Evolutionary conservation across 2,888 invertebrate genomes (phyloP).

Genomic region (Aporophyla lueneburgensis): DNA sequence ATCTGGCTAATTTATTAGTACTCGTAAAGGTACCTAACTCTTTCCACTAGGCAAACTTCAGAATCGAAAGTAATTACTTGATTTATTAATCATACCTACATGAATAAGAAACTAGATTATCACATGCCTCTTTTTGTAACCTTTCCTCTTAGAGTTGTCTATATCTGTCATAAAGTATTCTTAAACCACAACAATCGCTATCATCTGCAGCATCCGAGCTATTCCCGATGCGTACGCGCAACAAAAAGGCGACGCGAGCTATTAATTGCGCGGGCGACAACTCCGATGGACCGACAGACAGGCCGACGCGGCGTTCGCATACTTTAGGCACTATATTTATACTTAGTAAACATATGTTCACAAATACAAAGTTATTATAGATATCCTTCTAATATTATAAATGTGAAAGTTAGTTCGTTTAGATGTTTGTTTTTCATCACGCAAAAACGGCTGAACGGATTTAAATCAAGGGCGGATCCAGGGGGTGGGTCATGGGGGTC

Average conservation of each 20-base stretch:
- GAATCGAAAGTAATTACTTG: neutral
- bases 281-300: conserved; percentile 60
- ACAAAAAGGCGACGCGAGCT: conserved; percentile 54
- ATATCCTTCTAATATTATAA: neutral
- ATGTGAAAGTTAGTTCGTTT: no score
- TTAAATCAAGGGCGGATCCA: no score
- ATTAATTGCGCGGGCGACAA: conserved; percentile 68
- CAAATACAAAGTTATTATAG: neutral
- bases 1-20: no score
- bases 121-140: neutral
- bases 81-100: neutral
- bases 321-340: conserved; percentile 37
- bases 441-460: no score
- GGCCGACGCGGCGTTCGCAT: conserved; percentile 64
- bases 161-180: conserved; percentile 44
- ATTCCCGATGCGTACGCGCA: conserved; percentile 42
- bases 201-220: conserved; percentile 52
- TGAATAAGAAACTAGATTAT: neutral
- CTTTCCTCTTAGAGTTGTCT: neutral
- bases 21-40: neutral
- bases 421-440: no score
- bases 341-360: neutral
- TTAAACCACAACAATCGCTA: conserved; percentile 34
- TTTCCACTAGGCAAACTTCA: no score
- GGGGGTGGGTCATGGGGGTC: no score